Conservation (phyloP, 2,888 invertebrate species). For the Argynnis bischoffii region DNA sequence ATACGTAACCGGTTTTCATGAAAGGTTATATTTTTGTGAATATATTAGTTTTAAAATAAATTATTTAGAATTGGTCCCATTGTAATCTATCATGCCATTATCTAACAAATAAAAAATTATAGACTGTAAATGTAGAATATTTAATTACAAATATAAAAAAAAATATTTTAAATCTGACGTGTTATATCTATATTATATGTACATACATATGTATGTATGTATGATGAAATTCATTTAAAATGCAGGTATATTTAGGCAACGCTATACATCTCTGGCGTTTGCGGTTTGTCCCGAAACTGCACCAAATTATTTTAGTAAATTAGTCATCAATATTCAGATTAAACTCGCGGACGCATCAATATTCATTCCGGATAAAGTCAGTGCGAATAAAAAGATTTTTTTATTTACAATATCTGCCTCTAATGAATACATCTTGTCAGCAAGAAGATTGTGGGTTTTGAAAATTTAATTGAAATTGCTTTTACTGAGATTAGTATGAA, state of each 20-base stretch:
- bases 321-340: slow-evolving; percentile 36
- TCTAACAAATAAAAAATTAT: no score
- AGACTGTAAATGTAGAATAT: no score
- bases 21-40: no score
- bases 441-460: not conserved
- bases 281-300: slow-evolving; percentile 23
- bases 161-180: no score
- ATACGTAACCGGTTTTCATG: no score
- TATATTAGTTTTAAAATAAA: no score
- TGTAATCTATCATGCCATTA: no score
- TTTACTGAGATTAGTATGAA: no score
- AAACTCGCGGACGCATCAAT: slow-evolving; percentile 23
- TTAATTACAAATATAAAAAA: not conserved
- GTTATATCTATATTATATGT: no score
- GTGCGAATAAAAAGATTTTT: slow-evolving; percentile 1
- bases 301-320: slow-evolving; percentile 36
- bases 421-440: not conserved
- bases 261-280: slow-evolving; percentile 20
- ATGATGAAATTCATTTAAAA: slow-evolving; percentile 2
- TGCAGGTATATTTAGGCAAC: not conserved
- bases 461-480: no score
- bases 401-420: slow-evolving; percentile 2
- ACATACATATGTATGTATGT: no score
- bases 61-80: no score
- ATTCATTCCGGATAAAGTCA: slow-evolving; percentile 5